Evolutionary conservation across 1,140 invertebrate genomes (phyloP).

Genomic region (Drosophila sproati): DNA sequence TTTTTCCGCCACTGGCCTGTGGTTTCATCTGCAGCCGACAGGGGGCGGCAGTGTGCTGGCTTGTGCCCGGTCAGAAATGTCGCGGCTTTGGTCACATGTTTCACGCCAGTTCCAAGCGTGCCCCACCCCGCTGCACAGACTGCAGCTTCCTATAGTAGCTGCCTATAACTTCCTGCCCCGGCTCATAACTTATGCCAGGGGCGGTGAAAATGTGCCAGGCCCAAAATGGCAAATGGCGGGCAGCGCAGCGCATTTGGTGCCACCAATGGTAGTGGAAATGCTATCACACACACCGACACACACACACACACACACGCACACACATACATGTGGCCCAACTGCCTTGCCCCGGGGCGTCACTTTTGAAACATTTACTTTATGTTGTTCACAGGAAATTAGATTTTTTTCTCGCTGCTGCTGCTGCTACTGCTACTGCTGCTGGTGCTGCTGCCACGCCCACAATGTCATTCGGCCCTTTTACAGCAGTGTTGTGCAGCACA

Average conservation of each 20-base stretch:
- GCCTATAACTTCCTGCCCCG: constrained; percentile 1
- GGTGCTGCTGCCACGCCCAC: constrained; percentile 40
- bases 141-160: neutral
- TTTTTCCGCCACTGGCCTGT: constrained; percentile 50
- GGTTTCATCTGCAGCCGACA: constrained; percentile 77
- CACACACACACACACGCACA: constrained; percentile 4
- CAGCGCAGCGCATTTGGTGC: constrained; percentile 72
- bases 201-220: constrained; percentile 48
- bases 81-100: constrained; percentile 71
- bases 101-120: constrained; percentile 71
- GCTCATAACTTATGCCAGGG: constrained; percentile 76
- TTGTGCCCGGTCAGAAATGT: constrained; percentile 23
- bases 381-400: constrained; percentile 83
- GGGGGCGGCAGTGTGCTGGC: constrained; percentile 42
- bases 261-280: constrained; percentile 59
- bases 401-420: constrained; percentile 43
- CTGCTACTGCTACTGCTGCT: neutral
- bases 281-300: constrained; percentile 59
- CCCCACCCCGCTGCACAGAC: neutral
- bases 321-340: constrained; percentile 5
- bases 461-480: constrained; percentile 13
- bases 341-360: constrained; percentile 60
- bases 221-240: constrained; percentile 61
- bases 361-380: constrained; percentile 83
- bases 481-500: constrained; percentile 63